Conservation (phyloP, 2,888 invertebrate species). For the Melinopterus prodromus region DNA sequence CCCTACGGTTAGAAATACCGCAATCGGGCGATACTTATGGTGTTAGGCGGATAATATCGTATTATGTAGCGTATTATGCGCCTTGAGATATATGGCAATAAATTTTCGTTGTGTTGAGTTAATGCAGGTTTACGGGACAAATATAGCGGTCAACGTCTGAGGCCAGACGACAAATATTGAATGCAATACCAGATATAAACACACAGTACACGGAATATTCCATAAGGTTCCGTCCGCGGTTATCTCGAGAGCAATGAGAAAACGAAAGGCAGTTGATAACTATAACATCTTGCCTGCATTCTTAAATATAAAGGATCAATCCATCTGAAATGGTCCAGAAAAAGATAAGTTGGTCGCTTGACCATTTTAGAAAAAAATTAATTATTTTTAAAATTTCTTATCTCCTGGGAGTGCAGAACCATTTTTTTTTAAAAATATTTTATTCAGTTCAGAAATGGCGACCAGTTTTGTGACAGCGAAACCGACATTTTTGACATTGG, state of each 20-base stretch:
- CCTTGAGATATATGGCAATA: neutral
- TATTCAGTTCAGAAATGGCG: no score
- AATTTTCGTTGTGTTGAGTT: neutral
- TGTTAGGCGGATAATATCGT: neutral
- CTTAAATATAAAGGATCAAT: no score
- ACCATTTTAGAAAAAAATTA: no score
- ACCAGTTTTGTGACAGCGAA: no score
- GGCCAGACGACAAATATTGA: neutral
- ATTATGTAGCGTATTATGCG: neutral
- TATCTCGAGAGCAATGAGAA: neutral
- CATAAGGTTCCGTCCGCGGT: neutral
- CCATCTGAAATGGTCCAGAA: no score
- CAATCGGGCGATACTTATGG: neutral
- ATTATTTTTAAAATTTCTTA: no score
- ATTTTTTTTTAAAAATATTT: no score
- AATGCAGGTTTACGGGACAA: neutral
- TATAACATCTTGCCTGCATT: neutral
- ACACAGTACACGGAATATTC: neutral
- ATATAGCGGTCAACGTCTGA: neutral
- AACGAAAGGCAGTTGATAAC: neutral
- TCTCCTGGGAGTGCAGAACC: no score
- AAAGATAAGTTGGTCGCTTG: no score
- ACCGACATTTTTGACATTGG: no score
- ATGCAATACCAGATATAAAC: neutral
- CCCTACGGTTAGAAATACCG: no score